phyloP scores from a whole-genome alignment of 2,888 invertebrate species.

The Meliscaeva auricollis region DNA sequence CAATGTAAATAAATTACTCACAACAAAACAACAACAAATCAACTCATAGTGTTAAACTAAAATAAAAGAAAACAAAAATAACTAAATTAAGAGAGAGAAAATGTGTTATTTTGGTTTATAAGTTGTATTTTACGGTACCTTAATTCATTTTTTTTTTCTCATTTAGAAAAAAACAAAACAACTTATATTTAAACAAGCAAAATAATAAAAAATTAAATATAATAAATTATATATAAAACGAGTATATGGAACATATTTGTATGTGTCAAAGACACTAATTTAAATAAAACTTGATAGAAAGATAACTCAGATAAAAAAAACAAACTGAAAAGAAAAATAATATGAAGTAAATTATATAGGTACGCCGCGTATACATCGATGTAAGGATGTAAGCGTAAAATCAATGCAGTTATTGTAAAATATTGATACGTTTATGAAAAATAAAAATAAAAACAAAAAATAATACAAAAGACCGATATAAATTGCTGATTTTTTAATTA shows the following conservation, averaged over 20 bases:
- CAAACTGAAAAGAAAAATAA: background rate
- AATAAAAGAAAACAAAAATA: constrained; percentile 9
- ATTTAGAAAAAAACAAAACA: constrained; percentile 37
- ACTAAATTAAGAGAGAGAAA: background rate
- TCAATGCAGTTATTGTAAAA: constrained; percentile 68
- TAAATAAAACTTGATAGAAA: constrained; percentile 34
- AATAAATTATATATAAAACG: constrained; percentile 9
- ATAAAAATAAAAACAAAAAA: constrained; percentile 38
- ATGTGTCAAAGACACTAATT: constrained; percentile 57
- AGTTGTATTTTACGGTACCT: constrained; percentile 12
- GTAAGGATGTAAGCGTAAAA: constrained; percentile 47
- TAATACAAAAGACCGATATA: constrained; percentile 22
- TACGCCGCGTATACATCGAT: constrained; percentile 34
- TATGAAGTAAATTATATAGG: constrained; percentile 12
- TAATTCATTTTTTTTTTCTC: constrained; percentile 16
- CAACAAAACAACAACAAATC: constrained; percentile 31
- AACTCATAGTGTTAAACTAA: constrained; percentile 59
- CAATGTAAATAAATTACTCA: constrained; percentile 70
- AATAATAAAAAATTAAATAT: constrained; percentile 50
- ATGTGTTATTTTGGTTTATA: constrained; percentile 13
- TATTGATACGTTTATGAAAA: constrained; percentile 52
- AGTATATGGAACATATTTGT: constrained; percentile 52
- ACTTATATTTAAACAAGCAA: constrained; percentile 49
- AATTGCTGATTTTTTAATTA: background rate
- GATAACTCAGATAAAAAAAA: background rate